Base-by-base conservation (phyloP, 2,797 vertebrate genomes). In the Peromyscus nudipes region DNA sequence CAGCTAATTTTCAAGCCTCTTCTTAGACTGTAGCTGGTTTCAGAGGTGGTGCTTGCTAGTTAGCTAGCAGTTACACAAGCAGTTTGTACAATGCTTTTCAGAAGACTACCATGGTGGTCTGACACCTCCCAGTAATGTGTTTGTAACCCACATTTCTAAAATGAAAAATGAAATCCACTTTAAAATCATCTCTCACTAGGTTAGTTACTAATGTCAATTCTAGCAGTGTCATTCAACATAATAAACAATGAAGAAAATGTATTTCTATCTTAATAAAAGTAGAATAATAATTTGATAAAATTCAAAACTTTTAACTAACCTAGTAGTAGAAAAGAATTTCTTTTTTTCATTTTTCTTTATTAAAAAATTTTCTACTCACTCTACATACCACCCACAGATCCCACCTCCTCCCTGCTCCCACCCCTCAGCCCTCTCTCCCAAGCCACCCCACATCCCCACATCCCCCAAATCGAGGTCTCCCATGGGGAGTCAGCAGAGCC, bases 111-210 rank as follows among this genome's bases (percentile, higher is more conserved):
- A 83, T 19, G 71, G 64, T 94, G 69, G 76, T 97, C 93, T 96
- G 65, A 92, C 55, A 96, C 46, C 84, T 96, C 73, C n/a, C 80
- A 73, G 95, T 57, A 96, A 94, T 96, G 89, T 89, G 43, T 96
- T 95, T 96, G 55, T 96, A 86, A 65, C 67, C 49, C 69, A 91
- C 65, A 73, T 73, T 73, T 73, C 79, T 92, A 94, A 96, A 91
- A 86, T 3, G n/a, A 52, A 92, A 62, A 94, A 43, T 93, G 77
- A 97, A 94, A 91, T 76, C 37, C 64, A 79, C 75, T 97, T 91
- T 81, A 90, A 96, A 95, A 92, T 88, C 5, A 21, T 95, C 23
- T 95, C 96, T 96, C 37, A 77, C 25, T 93, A 88, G 40, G 12
- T 69, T 96, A 82, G 52, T 43, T 96, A 77, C 31, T 52, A 86